Conservation (phyloP, 1,140 invertebrate genomes). For the Chironomus tepperi region DNA sequence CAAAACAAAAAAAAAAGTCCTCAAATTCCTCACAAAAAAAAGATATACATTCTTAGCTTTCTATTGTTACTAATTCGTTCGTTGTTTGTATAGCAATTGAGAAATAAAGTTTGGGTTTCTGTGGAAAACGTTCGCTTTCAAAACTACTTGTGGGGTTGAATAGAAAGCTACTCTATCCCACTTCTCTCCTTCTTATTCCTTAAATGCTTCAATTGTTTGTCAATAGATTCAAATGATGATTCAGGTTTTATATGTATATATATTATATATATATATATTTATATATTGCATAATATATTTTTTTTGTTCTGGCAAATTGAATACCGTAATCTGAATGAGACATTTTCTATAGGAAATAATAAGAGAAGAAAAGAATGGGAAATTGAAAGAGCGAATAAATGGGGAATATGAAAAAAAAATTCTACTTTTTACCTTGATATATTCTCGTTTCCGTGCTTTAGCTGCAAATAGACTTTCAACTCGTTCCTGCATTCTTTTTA, state of each 20-base stretch:
- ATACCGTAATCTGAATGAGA: conserved; percentile 12
- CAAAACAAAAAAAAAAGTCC: neutral
- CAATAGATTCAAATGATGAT: conserved; percentile 14
- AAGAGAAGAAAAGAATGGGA: no score
- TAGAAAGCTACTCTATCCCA: neutral
- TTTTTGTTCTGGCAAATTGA: neutral
- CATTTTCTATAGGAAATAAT: neutral
- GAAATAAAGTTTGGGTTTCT: conserved; percentile 1
- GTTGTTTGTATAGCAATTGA: conserved; percentile 8
- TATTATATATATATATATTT: no score
- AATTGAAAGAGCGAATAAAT: neutral
- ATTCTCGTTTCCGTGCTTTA: neutral
- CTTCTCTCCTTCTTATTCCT: neutral
- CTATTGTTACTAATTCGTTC: conserved; percentile 8
- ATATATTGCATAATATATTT: neutral
- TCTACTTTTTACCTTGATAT: neutral
- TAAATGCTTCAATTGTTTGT: conserved; percentile 14
- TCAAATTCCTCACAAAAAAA: neutral
- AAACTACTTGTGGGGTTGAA: conserved; percentile 2
- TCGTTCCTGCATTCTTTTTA: no score
- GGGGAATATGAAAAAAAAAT: neutral
- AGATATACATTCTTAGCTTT: conserved; percentile 1
- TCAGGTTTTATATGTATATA: neutral
- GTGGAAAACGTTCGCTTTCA: neutral
- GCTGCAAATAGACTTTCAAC: no score